Conservation (phyloP, 2,888 invertebrate species). For the Ferdinandea cuprea region DNA sequence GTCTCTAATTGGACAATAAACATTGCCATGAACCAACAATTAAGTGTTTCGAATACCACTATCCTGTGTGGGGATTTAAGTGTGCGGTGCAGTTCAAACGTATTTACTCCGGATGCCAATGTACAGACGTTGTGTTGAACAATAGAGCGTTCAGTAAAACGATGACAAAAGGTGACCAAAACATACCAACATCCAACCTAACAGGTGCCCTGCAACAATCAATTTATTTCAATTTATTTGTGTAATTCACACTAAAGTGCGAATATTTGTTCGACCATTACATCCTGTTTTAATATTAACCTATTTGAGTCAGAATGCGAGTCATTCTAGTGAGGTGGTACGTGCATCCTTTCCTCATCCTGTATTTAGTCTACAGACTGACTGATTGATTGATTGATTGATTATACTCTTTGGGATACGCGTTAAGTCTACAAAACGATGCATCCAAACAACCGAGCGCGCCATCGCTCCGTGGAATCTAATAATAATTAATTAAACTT, state of each 20-base stretch:
- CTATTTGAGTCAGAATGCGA: conserved; percentile 12
- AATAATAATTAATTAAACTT: conserved; percentile 60
- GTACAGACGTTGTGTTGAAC: neutral
- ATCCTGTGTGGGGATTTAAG: conserved; percentile 51
- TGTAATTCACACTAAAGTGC: conserved; percentile 61
- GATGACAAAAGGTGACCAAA: conserved; percentile 10
- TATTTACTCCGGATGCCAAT: conserved; percentile 55
- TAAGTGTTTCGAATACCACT: conserved; percentile 66
- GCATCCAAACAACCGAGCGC: too few species aligned
- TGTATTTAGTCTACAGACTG: conserved; percentile 30
- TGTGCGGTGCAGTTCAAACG: conserved; percentile 45
- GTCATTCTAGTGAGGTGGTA: neutral
- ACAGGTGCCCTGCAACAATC: conserved; percentile 8
- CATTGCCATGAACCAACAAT: conserved; percentile 70
- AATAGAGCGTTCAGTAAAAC: conserved; percentile 7
- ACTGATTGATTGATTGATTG: conserved; percentile 72
- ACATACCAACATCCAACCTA: neutral
- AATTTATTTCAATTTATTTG: conserved; percentile 66
- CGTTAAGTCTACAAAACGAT: conserved; percentile 7
- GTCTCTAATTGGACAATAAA: conserved; percentile 72
- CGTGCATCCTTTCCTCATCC: conserved; percentile 23
- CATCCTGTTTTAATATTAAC: conserved; percentile 62
- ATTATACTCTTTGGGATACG: conserved; percentile 1
- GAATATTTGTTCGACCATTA: conserved; percentile 67
- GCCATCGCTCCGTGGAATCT: neutral